These are phyloP conservation scores for Poecilia picta DNA, from an alignment of 2,797 vertebrate species.

Conservation along the genomic window DNA sequence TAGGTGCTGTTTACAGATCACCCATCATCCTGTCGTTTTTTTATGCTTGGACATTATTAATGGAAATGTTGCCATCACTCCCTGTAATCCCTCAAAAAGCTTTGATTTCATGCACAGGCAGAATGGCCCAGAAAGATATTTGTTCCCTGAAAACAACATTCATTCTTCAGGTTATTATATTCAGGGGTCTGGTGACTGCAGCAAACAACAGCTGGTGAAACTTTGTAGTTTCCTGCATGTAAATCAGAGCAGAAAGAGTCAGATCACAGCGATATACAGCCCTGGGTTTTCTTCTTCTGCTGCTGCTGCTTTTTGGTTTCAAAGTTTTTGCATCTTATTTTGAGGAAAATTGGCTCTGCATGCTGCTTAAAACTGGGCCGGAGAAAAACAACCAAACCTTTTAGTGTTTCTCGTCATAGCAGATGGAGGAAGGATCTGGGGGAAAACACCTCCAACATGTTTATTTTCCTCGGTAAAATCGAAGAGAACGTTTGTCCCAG, in stretches of 20 bases:
- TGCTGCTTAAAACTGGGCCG: constrained; percentile 5
- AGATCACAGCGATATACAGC: not conserved
- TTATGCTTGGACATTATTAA: not conserved
- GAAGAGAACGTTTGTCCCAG: constrained; percentile 29
- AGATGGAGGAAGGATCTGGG: constrained; percentile 49
- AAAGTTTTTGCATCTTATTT: constrained; percentile 16
- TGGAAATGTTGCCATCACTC: not conserved
- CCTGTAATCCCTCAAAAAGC: not conserved
- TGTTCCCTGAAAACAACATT: not conserved
- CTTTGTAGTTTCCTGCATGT: not conserved
- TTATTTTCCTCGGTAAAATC: constrained; percentile 39
- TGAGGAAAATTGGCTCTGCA: constrained; percentile 11
- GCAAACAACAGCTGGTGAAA: not conserved
- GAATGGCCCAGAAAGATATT: not conserved
- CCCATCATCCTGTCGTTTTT: not conserved
- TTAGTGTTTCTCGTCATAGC: constrained; percentile 48
- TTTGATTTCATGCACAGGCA: not conserved
- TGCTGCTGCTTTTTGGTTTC: constrained; percentile 5
- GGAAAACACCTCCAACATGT: constrained; percentile 19
- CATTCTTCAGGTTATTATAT: not conserved
- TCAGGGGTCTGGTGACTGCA: not conserved
- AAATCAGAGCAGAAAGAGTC: not conserved
- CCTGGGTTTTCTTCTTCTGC: not conserved
- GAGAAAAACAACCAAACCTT: constrained; percentile 29
- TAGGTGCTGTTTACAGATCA: not conserved